Evolutionary conservation across 2,888 invertebrate genomes (phyloP).

Genomic region (Trissonchulus latispiculum): DNA sequence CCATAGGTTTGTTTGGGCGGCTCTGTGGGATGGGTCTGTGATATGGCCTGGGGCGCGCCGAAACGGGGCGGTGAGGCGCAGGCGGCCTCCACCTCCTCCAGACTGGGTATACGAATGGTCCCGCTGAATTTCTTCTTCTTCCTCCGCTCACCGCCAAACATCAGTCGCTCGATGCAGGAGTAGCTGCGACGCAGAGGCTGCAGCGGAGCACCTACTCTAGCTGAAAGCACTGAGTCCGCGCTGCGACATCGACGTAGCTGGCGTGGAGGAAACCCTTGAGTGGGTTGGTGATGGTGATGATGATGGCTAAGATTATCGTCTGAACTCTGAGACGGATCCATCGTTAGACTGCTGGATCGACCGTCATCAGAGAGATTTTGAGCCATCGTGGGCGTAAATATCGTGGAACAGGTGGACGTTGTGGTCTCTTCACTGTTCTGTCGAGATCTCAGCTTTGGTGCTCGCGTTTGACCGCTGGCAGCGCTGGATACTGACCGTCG

Average conservation of each 20-base stretch:
- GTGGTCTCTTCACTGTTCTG: not conserved
- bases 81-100: no score
- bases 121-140: no score
- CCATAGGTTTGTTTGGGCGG: not conserved
- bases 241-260: no score
- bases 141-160: not conserved
- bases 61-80: not conserved
- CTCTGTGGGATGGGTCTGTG: not conserved
- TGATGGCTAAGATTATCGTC: not conserved
- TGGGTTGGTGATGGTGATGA: no score
- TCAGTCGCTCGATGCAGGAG: not conserved
- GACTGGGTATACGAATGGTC: not conserved
- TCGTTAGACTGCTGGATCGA: not conserved
- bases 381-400: constrained; percentile 7
- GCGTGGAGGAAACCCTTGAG: no score
- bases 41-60: not conserved
- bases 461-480: not conserved
- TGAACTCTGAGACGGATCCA: not conserved
- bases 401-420: constrained; percentile 7
- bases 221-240: no score
- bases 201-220: not conserved
- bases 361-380: not conserved
- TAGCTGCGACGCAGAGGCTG: not conserved
- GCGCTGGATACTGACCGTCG: no score
- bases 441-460: not conserved